Conservation (phyloP, 2,797 vertebrate species). For the Acipenser ruthenus region DNA sequence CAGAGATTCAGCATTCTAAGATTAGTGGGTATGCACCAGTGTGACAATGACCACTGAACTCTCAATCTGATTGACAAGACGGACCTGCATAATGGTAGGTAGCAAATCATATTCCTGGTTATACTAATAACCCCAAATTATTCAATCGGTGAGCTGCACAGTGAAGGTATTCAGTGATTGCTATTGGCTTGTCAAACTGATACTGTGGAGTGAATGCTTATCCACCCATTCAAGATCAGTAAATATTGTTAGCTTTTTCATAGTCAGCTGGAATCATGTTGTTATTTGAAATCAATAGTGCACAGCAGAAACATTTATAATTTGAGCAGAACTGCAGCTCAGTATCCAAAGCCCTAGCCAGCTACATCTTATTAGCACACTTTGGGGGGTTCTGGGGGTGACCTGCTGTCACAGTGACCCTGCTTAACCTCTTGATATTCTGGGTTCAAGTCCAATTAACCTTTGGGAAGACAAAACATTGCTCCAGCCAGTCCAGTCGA, state of each 20-base stretch:
- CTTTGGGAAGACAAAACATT: conserved; percentile 76
- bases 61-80: no score
- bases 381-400: conserved; percentile 48
- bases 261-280: conserved; percentile 42
- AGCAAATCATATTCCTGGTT: no score
- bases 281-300: conserved; percentile 53
- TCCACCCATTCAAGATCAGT: conserved; percentile 30
- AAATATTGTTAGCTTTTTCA: conserved; percentile 41
- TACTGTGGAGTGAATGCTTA: conserved; percentile 18
- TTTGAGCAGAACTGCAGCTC: conserved; percentile 30
- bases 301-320: conserved; percentile 37
- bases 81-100: no score
- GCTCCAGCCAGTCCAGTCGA: conserved; percentile 79
- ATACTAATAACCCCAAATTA: background rate
- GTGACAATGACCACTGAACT: no score
- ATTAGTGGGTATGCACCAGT: no score
- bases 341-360: conserved; percentile 54
- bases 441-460: conserved; percentile 98
- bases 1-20: no score
- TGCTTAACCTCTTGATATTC: conserved; percentile 93
- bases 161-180: background rate
- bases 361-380: conserved; percentile 81
- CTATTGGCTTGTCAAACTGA: background rate
- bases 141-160: conserved; percentile 6
- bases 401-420: conserved; percentile 80